phyloP scores from a whole-genome alignment of 2,797 vertebrate species.

The Lagodon rhomboides region DNA sequence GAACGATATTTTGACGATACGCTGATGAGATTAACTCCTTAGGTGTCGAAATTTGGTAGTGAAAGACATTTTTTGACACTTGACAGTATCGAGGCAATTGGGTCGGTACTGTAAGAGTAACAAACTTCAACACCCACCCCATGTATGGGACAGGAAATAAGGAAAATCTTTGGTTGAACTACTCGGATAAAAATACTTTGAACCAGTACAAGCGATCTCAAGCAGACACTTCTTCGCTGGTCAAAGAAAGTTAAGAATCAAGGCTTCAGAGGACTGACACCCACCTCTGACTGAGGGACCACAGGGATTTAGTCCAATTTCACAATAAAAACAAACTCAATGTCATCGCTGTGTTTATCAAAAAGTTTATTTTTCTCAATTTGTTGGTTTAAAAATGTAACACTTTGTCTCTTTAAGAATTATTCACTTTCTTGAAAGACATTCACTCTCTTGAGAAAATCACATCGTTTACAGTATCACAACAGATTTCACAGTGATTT shows the following conservation, averaged over 20 bases:
- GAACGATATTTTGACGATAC: no score
- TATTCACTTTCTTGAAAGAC: conserved; percentile 1
- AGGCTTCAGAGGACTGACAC: neutral
- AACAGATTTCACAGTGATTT: conserved; percentile 45
- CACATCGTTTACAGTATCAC: conserved; percentile 38
- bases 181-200: neutral
- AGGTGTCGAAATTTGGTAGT: no score
- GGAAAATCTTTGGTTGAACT: neutral
- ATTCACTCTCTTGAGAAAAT: conserved; percentile 3
- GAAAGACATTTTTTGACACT: no score
- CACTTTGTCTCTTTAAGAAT: conserved; percentile 18
- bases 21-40: no score
- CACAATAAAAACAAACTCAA: conserved; percentile 32
- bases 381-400: conserved; percentile 34
- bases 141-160: neutral
- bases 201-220: neutral
- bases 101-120: no score
- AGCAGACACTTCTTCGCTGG: neutral
- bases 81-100: no score
- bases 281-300: neutral
- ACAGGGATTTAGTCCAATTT: no score
- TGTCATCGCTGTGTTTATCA: neutral
- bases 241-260: neutral
- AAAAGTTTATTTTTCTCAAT: conserved; percentile 64
- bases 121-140: no score